Base-by-base conservation (phyloP, 2,113 vertebrate species). In the Motacilla tschutschensis region DNA sequence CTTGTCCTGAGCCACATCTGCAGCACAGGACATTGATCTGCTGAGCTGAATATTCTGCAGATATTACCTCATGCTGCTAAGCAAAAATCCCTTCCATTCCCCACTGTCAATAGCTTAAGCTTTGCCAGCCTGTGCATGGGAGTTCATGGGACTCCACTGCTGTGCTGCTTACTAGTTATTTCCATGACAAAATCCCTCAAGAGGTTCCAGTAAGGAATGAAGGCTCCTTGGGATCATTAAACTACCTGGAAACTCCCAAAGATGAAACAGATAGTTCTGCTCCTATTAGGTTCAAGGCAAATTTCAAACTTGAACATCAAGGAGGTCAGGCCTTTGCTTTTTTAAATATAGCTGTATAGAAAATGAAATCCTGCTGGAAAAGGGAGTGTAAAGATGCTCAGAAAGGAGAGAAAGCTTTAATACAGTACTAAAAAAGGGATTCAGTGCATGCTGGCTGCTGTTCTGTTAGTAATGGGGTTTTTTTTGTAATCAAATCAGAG, bases 321-420 rank as follows among this genome's bases (percentile, higher is more conserved):
- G 63, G 43, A 84, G 75, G 64, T 82, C 67, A 79, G 51, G 43
- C 4, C 47, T 88, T 92, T 87, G 28, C 47, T 88, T 59, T 59
- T 85, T 92, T 90, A 94, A 91, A 92, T 70, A 47, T 57, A 86
- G 73, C 57, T 57, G 12, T 36, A 83, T 1, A 4, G 53, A 88
- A 91, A 93, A 88, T 35, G 43, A 93, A 88, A 84, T 87, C 75
- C 87, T 88, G 44, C 40, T 73, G 71, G n/a, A 84, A 93, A 87
- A 65, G 17, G 47, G 48, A 84, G 35, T 35, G 21, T 62, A 75
- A 81, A 86, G 57, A 54, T 83, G 43, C 14, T 48, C 58, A 88
- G 80, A 60, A 79, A 72, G 36, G 36, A 94, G 13, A 83, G 28
- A 54, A 79, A 87, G 48, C 69, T 82, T 92, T 90, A 78, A 88